Evolutionary conservation across 2,113 vertebrate genomes (phyloP).

Genomic region (Notarius lentiginosus): DNA sequence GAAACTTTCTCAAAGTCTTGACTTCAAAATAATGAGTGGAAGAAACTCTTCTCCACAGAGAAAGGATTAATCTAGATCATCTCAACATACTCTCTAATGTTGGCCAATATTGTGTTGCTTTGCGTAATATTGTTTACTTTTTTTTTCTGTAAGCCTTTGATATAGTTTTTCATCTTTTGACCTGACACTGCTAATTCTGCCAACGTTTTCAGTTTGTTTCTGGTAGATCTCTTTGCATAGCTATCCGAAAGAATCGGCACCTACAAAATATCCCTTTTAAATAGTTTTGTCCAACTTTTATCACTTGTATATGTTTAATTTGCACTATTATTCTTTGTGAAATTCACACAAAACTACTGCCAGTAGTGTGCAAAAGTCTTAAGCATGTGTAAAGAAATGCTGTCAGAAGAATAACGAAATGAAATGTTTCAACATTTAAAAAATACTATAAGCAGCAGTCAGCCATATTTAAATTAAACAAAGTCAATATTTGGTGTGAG

Average conservation of each 20-base stretch:
- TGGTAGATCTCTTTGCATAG: background rate
- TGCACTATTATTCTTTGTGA: background rate
- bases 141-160: background rate
- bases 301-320: background rate
- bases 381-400: too few species aligned
- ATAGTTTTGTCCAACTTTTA: background rate
- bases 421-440: too few species aligned
- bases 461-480: too few species aligned
- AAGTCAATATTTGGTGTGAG: too few species aligned
- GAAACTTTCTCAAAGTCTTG: too few species aligned
- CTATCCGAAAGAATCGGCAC: background rate
- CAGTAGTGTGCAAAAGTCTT: background rate
- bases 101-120: background rate
- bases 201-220: background rate
- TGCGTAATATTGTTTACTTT: too few species aligned
- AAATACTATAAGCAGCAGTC: too few species aligned
- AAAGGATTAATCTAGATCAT: background rate
- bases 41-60: too few species aligned
- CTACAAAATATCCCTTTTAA: background rate
- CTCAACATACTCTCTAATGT: too few species aligned
- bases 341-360: background rate
- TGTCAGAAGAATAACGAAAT: too few species aligned
- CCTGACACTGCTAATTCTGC: background rate
- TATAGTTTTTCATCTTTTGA: background rate
- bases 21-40: too few species aligned